Evolutionary conservation across 1,140 invertebrate genomes (phyloP).

Genomic region (Lordiphosa stackelbergi): DNA sequence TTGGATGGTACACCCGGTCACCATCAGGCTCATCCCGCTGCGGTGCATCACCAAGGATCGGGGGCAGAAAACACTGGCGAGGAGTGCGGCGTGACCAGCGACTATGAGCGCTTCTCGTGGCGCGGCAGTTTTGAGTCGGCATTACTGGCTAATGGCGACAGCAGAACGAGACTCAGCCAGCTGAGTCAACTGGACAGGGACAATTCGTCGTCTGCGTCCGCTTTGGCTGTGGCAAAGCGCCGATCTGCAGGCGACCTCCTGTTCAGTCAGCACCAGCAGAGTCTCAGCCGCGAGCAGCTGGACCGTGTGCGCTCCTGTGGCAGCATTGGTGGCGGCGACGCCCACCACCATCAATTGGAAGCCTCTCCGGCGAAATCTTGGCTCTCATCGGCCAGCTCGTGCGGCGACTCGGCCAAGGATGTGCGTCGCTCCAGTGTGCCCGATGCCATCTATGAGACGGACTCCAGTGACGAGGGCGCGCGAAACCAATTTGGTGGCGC

Average conservation of each 20-base stretch:
- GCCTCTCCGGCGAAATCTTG: slow-evolving; percentile 78
- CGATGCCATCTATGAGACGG: slow-evolving; percentile 83
- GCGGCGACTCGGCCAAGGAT: slow-evolving; percentile 67
- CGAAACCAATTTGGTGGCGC: slow-evolving; percentile 78
- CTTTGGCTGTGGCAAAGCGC: slow-evolving; percentile 84
- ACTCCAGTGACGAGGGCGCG: slow-evolving; percentile 82
- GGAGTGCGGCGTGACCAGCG: slow-evolving; percentile 86
- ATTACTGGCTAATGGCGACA: slow-evolving; percentile 87
- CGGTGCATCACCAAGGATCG: slow-evolving; percentile 22
- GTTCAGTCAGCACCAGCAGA: slow-evolving; percentile 86
- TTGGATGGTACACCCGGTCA: slow-evolving; percentile 78
- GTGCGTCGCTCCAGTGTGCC: slow-evolving; percentile 82
- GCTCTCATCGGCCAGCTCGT: slow-evolving; percentile 66
- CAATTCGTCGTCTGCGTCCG: slow-evolving; percentile 81
- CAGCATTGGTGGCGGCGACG: slow-evolving; percentile 84
- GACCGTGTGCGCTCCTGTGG: slow-evolving; percentile 88
- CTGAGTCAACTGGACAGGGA: slow-evolving; percentile 82
- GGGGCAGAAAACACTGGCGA: slow-evolving; percentile 79
- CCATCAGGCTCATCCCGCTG: slow-evolving; percentile 77
- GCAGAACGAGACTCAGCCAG: slow-evolving; percentile 84
- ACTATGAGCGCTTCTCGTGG: slow-evolving; percentile 93
- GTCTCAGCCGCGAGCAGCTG: slow-evolving; percentile 85
- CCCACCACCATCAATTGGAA: slow-evolving; percentile 79
- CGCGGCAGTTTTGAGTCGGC: slow-evolving; percentile 93
- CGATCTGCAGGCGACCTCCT: slow-evolving; percentile 87